Conservation (phyloP, 2,888 invertebrate species). For the Sesamia inferens region DNA sequence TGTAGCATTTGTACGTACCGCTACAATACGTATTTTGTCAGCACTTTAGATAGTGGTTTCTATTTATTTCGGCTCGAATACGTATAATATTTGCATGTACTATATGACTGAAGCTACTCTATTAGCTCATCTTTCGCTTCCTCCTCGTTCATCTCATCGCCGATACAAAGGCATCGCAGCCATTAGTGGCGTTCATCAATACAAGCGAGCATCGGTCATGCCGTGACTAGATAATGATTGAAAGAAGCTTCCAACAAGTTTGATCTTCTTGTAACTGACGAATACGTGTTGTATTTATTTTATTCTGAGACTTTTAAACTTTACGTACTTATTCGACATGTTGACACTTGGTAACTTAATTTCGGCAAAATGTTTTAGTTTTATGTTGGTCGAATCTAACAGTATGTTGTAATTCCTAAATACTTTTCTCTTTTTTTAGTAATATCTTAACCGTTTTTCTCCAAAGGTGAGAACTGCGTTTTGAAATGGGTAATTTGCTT, state of each 20-base stretch:
- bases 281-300: background rate
- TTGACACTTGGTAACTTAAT: background rate
- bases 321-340: background rate
- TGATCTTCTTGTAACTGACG: conserved; percentile 46
- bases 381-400: background rate
- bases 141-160: conserved; percentile 7
- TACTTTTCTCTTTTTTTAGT: background rate
- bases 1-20: no score
- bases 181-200: conserved; percentile 62
- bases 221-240: conserved; percentile 74
- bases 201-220: conserved; percentile 58
- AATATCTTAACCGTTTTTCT: no score
- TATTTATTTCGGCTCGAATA: background rate
- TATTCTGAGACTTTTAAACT: background rate
- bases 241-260: conserved; percentile 66
- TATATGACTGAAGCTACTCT: background rate
- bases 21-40: no score
- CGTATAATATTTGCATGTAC: background rate
- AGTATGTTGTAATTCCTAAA: background rate
- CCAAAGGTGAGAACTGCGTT: background rate
- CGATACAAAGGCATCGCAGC: conserved; percentile 44
- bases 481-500: background rate
- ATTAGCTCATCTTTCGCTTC: conserved; percentile 2
- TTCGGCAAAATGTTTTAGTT: background rate
- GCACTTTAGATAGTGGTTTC: background rate